Base-by-base conservation (phyloP, 2,113 vertebrate species). In the Calcarius ornatus region DNA sequence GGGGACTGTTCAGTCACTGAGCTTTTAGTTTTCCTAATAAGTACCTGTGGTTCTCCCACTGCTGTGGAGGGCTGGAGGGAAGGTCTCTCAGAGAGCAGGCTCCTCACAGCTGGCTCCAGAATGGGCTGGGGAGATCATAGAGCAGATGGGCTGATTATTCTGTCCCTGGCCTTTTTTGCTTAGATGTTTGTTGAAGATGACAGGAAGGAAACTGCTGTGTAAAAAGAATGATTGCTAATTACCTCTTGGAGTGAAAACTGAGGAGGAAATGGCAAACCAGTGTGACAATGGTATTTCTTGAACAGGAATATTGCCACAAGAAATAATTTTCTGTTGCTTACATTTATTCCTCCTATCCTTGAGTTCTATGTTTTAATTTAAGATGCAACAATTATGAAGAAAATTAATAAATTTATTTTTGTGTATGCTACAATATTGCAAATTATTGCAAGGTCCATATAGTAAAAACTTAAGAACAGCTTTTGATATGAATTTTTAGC, bases 211-310 rank as follows among this genome's bases (percentile, higher is more conserved):
- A n/a, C 40, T 83, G 66, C 59, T 70, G 17, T 57, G 72, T 60
- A 37, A 78, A 80, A 90, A 45, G 76, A 82, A n/a, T 0, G 0
- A 64, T 73, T 0, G 0, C 48, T 70, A 60, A 68, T 92, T 86
- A 56, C 17, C n/a, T 73, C 80, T 40, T 64, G 63, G 48, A 81
- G 94, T 97, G 97, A 98, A 96, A 97, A 97, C 95, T 88, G 88
- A 97, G 97, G 98, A 98, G 97, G 98, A 98, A 98, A 98, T 98
- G 97, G 97, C 96, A 98, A 92, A 96, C 89, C 92, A 88, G 79
- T 95, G 93, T 96, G 89, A 89, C 68, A 83, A 3, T 63, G 65
- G 5, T 76, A 56, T 86, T 96, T 88, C 48, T 91, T 92, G 73
- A 79, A 37, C 54, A 53, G 56, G 56, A 81, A 24, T 76, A 70